phyloP scores from a whole-genome alignment of 2,113 vertebrate genomes.

The Delphinus delphis region DNA sequence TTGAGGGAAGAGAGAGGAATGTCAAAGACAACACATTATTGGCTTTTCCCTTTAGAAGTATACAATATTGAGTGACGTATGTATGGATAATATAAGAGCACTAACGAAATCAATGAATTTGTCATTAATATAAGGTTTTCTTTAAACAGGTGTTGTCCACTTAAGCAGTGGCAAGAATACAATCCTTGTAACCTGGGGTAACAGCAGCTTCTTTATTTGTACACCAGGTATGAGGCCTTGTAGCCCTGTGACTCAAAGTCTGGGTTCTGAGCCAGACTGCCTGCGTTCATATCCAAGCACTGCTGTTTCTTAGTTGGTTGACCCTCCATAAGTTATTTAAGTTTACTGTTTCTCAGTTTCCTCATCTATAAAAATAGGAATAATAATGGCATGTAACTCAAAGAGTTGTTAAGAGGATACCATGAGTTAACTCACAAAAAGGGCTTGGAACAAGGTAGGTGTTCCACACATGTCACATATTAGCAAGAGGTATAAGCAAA shows the following conservation, averaged over 20 bases:
- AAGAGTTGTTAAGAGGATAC: not conserved
- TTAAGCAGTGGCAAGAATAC: not conserved
- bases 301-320: not conserved
- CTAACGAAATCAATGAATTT: not conserved
- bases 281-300: not conserved
- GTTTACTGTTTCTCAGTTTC: not conserved
- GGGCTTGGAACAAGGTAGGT: not conserved
- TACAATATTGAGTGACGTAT: not conserved
- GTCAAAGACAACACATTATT: not conserved
- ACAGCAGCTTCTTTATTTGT: not conserved
- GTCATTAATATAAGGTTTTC: not conserved
- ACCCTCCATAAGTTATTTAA: not conserved
- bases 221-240: fast-evolving
- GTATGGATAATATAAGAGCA: not conserved
- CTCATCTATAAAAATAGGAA: not conserved
- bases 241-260: not conserved
- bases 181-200: not conserved
- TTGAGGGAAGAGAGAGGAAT: not conserved
- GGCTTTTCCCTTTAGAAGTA: not conserved
- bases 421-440: not conserved
- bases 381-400: not conserved
- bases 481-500: not conserved
- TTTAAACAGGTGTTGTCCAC: not conserved
- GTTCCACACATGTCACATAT: not conserved
- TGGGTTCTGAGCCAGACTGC: not conserved